phyloP scores from a whole-genome alignment of 2,888 invertebrate species.

The Lasius fuliginosus region DNA sequence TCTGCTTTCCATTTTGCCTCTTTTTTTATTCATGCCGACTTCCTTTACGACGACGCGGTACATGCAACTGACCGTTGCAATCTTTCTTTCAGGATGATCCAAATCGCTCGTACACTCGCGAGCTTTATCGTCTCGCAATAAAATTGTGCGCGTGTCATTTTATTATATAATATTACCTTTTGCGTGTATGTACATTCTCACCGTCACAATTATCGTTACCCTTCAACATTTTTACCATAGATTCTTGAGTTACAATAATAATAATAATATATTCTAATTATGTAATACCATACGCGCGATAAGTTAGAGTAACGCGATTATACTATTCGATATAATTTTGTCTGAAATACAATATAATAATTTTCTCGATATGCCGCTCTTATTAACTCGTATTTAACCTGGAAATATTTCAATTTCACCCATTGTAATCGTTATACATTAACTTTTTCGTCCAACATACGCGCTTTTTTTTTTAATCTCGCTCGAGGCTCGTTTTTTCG shows the following conservation, averaged over 20 bases:
- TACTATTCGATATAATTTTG: not conserved
- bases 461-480: not conserved
- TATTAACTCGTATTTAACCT: not conserved
- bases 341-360: conserved; percentile 20
- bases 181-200: not conserved
- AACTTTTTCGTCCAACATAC: not conserved
- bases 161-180: not conserved
- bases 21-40: conserved; percentile 31
- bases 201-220: not conserved
- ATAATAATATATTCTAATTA: not conserved
- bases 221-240: not conserved
- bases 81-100: not conserved
- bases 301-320: not conserved
- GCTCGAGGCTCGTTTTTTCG: not conserved
- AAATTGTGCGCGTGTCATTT: conserved; percentile 11
- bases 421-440: conserved; percentile 1
- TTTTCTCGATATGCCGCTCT: not conserved
- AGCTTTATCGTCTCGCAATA: conserved; percentile 3
- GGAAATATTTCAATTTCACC: conserved; percentile 1
- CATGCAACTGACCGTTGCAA: conserved; percentile 1
- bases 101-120: conserved; percentile 7
- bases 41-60: conserved; percentile 22
- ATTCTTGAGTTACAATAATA: not conserved
- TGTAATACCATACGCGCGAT: not conserved
- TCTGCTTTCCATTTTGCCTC: not conserved